Conservation (phyloP, 2,113 vertebrate genomes). For the Upupa epops region DNA sequence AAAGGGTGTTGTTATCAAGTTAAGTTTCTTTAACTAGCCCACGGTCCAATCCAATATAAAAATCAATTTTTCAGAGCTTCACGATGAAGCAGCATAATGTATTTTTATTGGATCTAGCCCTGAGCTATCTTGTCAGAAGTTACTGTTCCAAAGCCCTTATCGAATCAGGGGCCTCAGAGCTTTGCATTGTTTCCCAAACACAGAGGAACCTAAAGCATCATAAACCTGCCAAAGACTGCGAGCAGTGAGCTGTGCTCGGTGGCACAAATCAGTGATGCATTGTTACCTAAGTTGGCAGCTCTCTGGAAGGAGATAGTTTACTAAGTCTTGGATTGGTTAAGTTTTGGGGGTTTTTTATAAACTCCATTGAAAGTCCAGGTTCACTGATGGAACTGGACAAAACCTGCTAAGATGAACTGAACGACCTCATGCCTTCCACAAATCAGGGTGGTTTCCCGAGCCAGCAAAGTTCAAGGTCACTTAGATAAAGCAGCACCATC, state of each 20-base stretch:
- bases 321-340: not conserved
- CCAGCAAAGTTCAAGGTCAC: not conserved
- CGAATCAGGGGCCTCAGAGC: not conserved
- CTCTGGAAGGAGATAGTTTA: not conserved
- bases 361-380: not conserved
- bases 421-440: not conserved
- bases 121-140: constrained; percentile 31
- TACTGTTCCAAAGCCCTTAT: constrained; percentile 10
- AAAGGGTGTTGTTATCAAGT: constrained; percentile 37
- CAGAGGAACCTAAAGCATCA: not conserved
- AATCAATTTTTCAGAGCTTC: constrained; percentile 48
- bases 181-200: not conserved
- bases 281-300: not conserved
- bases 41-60: constrained; percentile 51
- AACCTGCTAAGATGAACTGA: not conserved
- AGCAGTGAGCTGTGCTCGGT: not conserved
- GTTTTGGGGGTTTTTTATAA: not conserved
- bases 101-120: constrained; percentile 47
- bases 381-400: not conserved
- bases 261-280: not conserved
- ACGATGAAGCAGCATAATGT: constrained; percentile 23
- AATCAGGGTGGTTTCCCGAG: not conserved
- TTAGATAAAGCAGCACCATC: not conserved
- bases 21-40: constrained; percentile 50
- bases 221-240: not conserved